phyloP scores from a whole-genome alignment of 2,888 invertebrate genomes.

The Dicroscelio sp. region DNA sequence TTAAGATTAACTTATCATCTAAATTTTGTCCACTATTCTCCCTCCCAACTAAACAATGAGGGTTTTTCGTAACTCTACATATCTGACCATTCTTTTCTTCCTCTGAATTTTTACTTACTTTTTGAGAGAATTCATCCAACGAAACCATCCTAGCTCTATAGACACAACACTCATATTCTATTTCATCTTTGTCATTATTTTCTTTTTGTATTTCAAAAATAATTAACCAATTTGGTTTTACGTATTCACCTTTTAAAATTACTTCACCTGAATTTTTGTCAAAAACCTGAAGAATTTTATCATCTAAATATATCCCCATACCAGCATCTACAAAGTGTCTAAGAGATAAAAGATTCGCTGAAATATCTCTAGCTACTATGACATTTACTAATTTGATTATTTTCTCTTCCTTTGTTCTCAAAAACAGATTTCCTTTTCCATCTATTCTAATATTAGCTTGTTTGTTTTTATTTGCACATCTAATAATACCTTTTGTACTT shows the following conservation, averaged over 20 bases:
- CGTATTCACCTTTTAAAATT: not conserved
- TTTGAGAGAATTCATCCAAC: too few relatives aligned
- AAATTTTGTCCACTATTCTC: not conserved
- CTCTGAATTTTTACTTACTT: not conserved
- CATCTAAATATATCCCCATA: slow-evolving; percentile 20
- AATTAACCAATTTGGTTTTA: slow-evolving; percentile 16
- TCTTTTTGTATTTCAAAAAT: not conserved
- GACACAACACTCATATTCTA: not conserved
- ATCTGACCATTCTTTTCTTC: not conserved
- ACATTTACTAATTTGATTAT: slow-evolving; percentile 23
- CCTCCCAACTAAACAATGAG: too few relatives aligned
- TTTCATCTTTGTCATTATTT: not conserved
- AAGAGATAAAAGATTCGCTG: slow-evolving; percentile 26
- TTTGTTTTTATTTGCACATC: slow-evolving; percentile 32
- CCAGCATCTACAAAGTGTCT: slow-evolving; percentile 23
- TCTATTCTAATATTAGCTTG: not conserved
- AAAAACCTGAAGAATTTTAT: not conserved
- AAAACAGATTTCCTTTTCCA: not conserved
- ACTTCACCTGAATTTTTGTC: not conserved
- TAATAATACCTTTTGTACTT: not conserved
- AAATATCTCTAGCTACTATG: slow-evolving; percentile 12
- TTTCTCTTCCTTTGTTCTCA: not conserved
- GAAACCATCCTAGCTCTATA: slow-evolving; percentile 5
- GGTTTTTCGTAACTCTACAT: not conserved
- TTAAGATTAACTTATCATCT: too few relatives aligned